Conservation (phyloP, 1,140 invertebrate species). For the Penaeus japonicus region DNA sequence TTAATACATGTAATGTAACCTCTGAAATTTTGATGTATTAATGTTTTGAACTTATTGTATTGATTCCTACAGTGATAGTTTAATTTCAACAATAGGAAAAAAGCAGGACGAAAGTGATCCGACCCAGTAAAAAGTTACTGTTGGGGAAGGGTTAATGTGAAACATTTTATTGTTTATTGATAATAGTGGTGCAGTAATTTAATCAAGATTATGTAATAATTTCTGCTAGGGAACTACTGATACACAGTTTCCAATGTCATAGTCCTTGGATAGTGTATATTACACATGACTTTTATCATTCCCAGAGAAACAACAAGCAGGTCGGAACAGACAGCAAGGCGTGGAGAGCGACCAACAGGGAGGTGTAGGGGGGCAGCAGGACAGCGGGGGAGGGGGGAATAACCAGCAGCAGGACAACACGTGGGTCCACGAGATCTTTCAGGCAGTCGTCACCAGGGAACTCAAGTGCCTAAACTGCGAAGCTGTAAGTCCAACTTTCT, state of each 20-base stretch:
- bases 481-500: conserved; percentile 74
- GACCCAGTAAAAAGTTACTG: no score
- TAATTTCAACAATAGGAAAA: no score
- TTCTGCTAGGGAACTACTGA: no score
- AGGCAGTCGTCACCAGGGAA: conserved; percentile 98
- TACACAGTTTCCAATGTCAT: not conserved
- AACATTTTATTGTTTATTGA: no score
- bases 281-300: not conserved
- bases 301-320: conserved; percentile 55
- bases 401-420: conserved; percentile 81
- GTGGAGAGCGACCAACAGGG: conserved; percentile 31
- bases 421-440: conserved; percentile 99
- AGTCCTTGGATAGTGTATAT: not conserved
- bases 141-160: no score
- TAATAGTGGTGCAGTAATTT: no score
- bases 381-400: conserved; percentile 42
- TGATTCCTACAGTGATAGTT: no score
- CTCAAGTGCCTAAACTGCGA: conserved; percentile 99
- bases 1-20: no score
- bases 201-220: no score
- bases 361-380: conserved; percentile 17
- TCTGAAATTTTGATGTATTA: no score
- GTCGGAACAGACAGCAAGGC: conserved; percentile 19
- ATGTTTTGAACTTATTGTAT: no score
- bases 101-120: no score